Percentiles rank a stretch among this genome's conserved stretches.
phyloP scores from a whole-genome alignment of 2,888 invertebrate genomes.

The Cepaea hortensis region DNA sequence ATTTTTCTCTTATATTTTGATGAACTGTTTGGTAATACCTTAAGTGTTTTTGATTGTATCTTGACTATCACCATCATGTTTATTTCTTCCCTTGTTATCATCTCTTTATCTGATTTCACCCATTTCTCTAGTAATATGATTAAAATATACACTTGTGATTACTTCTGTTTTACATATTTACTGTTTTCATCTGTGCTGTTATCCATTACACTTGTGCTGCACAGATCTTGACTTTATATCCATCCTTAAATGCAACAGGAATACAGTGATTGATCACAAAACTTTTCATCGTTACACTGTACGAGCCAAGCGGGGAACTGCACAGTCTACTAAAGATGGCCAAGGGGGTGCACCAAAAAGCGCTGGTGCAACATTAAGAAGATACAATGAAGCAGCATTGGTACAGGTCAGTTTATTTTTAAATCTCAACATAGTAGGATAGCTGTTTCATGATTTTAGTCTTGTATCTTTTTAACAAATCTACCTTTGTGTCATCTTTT shows the following conservation, averaged over 20 bases:
- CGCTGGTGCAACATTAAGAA: slow-evolving; percentile 86
- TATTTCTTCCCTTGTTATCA: too few species aligned
- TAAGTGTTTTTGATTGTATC: too few species aligned
- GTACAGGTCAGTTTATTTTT: slow-evolving; percentile 79
- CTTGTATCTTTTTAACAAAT: too few species aligned
- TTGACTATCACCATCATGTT: too few species aligned
- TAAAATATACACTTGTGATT: too few species aligned
- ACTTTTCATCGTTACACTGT: slow-evolving; percentile 91
- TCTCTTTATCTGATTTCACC: too few species aligned
- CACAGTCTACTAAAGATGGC: slow-evolving; percentile 83
- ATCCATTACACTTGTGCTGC: neutral
- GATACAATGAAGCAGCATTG: slow-evolving; percentile 87
- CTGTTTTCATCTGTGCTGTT: neutral
- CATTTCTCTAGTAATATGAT: too few species aligned
- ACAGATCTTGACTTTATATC: neutral
- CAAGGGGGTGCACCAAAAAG: slow-evolving; percentile 83
- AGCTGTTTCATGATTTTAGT: neutral
- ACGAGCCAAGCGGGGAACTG: slow-evolving; percentile 88
- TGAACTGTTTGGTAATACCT: too few species aligned
- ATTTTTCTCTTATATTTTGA: too few species aligned
- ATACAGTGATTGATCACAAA: slow-evolving; percentile 82
- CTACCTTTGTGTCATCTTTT: too few species aligned
- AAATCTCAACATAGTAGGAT: neutral
- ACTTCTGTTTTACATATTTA: neutral
- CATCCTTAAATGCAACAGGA: slow-evolving; percentile 72